Conservation (phyloP, 2,797 vertebrate genomes). For the Coregonus sp. region DNA sequence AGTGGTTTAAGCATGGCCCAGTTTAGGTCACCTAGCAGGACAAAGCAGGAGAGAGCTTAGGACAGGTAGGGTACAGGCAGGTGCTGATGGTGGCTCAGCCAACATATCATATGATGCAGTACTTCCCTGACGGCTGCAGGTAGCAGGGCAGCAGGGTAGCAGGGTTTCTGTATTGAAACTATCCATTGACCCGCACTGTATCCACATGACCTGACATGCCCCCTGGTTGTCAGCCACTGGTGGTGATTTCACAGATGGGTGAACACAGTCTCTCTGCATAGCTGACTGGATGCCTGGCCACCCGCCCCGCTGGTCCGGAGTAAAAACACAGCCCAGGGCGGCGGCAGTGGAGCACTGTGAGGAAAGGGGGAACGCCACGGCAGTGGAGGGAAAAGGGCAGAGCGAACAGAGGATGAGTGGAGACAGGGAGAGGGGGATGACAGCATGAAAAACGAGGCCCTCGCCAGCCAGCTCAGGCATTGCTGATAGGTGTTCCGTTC, state of each 20-base stretch:
- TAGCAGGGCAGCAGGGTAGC: not conserved
- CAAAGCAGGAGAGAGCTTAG: no score
- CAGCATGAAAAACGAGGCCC: conserved; percentile 27
- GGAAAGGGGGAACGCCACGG: not conserved
- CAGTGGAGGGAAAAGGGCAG: not conserved
- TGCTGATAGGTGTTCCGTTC: conserved; percentile 3
- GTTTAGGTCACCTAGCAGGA: no score
- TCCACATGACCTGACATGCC: conserved; percentile 4
- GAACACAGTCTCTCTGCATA: not conserved
- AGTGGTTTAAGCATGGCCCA: no score
- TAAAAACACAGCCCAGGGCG: not conserved
- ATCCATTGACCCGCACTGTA: not conserved
- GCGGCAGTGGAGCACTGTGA: not conserved
- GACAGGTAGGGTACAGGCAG: no score
- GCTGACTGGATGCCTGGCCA: not conserved
- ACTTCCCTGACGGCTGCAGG: not conserved
- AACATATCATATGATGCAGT: not conserved
- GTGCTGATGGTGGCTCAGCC: not conserved
- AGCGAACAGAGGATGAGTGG: not conserved
- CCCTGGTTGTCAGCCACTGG: not conserved
- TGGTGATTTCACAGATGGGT: conserved; percentile 5
- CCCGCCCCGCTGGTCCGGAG: not conserved
- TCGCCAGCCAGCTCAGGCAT: conserved; percentile 12
- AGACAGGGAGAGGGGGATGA: not conserved
- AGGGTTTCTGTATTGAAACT: not conserved